phyloP scores from a whole-genome alignment of 2,888 invertebrate species.

The Diadromus collaris region DNA sequence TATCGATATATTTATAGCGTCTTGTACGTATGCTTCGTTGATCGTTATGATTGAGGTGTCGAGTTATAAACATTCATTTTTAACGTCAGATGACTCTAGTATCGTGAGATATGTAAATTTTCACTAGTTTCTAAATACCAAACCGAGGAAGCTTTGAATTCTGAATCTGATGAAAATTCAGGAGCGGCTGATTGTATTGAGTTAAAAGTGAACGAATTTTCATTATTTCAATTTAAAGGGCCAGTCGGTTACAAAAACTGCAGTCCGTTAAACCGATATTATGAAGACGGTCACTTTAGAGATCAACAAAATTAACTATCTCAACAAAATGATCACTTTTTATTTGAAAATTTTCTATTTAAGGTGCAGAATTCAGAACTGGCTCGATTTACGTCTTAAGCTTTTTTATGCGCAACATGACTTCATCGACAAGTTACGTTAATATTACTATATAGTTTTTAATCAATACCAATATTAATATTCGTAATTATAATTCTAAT shows the following conservation, averaged over 20 bases:
- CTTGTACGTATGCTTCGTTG: slow-evolving; percentile 5
- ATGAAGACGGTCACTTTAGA: neutral
- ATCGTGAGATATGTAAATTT: slow-evolving; percentile 47
- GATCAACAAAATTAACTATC: neutral
- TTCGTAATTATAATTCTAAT: slow-evolving; percentile 11
- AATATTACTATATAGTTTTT: slow-evolving; percentile 28
- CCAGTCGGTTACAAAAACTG: too few relatives aligned
- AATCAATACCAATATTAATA: slow-evolving; percentile 28
- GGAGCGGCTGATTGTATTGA: neutral
- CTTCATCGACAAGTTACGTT: slow-evolving; percentile 33
- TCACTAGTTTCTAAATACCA: slow-evolving; percentile 29
- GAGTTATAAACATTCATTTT: slow-evolving; percentile 19
- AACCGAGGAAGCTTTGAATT: slow-evolving; percentile 48
- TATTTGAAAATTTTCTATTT: neutral
- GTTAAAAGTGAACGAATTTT: too few relatives aligned
- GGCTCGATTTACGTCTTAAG: slow-evolving; percentile 45
- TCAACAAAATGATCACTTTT: neutral
- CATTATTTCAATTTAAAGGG: too few relatives aligned
- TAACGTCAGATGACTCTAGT: slow-evolving; percentile 34
- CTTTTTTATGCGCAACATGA: slow-evolving; percentile 60
- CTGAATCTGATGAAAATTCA: neutral
- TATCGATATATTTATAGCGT: slow-evolving; percentile 46
- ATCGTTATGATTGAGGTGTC: slow-evolving; percentile 1
- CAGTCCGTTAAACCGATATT: too few relatives aligned
- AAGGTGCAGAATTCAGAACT: slow-evolving; percentile 49